Evolutionary conservation across 2,888 invertebrate genomes (phyloP).

Genomic region (Aporophyla lueneburgensis): DNA sequence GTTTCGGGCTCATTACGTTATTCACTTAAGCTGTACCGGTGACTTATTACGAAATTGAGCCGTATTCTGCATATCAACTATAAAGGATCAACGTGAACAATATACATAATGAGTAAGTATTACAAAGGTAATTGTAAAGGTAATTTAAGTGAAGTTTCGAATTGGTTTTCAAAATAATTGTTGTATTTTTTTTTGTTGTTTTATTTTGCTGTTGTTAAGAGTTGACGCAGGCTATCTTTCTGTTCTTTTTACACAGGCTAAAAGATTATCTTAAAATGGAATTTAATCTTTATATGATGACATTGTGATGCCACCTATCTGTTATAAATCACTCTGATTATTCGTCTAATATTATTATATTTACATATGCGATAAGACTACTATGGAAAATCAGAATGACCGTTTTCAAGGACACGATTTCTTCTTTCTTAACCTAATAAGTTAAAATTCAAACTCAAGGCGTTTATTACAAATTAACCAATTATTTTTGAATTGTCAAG

Average conservation of each 20-base stretch:
- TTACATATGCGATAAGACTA: background rate
- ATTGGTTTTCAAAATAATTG: too few species aligned
- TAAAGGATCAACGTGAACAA: conserved; percentile 13
- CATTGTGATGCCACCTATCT: background rate
- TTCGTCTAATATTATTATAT: background rate
- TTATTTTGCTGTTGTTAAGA: background rate
- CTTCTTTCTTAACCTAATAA: background rate
- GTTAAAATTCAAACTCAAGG: too few species aligned
- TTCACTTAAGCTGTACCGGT: conserved; percentile 24
- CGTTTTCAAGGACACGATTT: background rate
- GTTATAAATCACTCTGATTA: background rate
- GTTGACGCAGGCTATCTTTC: background rate
- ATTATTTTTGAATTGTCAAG: too few species aligned
- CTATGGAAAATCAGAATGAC: background rate
- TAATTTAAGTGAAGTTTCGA: background rate
- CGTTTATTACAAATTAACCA: too few species aligned
- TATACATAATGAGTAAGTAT: conserved; percentile 13
- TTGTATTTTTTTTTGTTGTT: background rate
- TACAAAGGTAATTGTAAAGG: conserved; percentile 17
- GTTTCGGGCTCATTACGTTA: conserved; percentile 44
- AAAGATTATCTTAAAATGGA: background rate
- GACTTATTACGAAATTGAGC: conserved; percentile 49
- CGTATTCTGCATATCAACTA: conserved; percentile 52
- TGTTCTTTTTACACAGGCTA: background rate
- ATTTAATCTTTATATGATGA: background rate